Conservation (phyloP, 2,113 vertebrate genomes). For the Boulengeromyrus knoepffleri region DNA sequence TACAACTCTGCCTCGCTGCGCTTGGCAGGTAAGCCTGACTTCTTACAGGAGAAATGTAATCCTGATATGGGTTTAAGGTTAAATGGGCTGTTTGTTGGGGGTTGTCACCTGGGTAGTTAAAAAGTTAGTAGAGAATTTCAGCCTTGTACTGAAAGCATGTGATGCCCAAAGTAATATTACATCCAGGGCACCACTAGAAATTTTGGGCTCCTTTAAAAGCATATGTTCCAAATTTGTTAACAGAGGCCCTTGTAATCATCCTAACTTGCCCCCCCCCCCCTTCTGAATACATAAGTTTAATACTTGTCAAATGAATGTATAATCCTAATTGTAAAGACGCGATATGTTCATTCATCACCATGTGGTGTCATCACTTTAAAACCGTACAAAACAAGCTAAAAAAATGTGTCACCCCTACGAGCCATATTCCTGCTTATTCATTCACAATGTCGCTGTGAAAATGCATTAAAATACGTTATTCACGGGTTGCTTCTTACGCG, state of each 20-base stretch:
- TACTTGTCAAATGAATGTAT: not conserved
- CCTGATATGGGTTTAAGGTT: not conserved
- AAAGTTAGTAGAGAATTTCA: not conserved
- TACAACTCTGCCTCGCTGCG: conserved; percentile 71
- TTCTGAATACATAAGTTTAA: not conserved
- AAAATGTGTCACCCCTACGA: not conserved
- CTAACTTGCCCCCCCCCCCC: not conserved
- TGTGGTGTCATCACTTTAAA: not conserved
- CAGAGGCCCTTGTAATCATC: not conserved
- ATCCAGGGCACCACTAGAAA: not conserved
- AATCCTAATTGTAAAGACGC: not conserved
- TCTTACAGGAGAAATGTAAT: not conserved
- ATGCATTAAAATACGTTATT: not conserved
- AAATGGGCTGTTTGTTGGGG: not conserved
- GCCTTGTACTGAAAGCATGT: not conserved
- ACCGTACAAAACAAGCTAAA: not conserved
- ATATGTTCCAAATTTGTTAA: not conserved
- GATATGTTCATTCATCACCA: not conserved
- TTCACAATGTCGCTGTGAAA: not conserved
- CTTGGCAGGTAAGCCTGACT: conserved; percentile 59
- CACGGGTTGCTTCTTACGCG: not conserved
- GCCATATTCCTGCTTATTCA: not conserved
- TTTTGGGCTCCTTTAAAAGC: not conserved
- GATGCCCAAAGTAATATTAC: not conserved
- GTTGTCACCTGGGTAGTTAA: not conserved